Evolutionary conservation across 1,140 invertebrate genomes (phyloP).

Genomic region (Euglossa dilemma): DNA sequence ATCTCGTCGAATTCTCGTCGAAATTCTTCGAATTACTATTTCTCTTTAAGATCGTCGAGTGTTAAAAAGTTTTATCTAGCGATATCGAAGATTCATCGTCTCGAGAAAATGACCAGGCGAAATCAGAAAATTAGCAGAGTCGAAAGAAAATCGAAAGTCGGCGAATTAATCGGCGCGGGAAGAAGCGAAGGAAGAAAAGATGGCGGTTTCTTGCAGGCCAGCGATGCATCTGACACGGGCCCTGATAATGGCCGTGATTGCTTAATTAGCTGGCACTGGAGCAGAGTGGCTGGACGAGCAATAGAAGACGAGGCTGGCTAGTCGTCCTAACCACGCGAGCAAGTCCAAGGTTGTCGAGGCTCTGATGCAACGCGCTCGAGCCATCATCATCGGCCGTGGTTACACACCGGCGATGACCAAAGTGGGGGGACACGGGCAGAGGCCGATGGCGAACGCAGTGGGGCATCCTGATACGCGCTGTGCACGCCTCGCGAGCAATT

Average conservation of each 20-base stretch:
- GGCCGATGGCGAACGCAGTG: background rate
- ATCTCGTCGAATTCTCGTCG: no score
- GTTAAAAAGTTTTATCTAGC: no score
- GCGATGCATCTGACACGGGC: slow-evolving; percentile 36
- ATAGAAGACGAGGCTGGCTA: slow-evolving; percentile 65
- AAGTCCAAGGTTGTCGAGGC: slow-evolving; percentile 76
- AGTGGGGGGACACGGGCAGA: background rate
- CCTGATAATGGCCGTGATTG: slow-evolving; percentile 74
- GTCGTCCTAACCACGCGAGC: slow-evolving; percentile 74
- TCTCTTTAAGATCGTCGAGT: no score
- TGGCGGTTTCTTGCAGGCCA: background rate
- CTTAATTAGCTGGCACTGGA: slow-evolving; percentile 75
- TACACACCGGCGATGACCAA: slow-evolving; percentile 21
- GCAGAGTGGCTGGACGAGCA: slow-evolving; percentile 56
- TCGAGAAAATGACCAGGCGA: no score
- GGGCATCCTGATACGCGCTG: no score
- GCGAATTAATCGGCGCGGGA: background rate
- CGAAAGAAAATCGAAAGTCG: background rate
- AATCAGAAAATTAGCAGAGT: background rate
- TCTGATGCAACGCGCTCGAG: slow-evolving; percentile 64
- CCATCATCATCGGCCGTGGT: slow-evolving; percentile 35
- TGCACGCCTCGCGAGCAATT: background rate
- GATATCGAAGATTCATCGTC: no score
- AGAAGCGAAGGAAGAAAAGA: background rate
- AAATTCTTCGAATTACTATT: no score